A percentile compares a stretch with the other conserved stretches of the same genome.
These are phyloP conservation scores for Rhagoletis pomonella DNA, from an alignment of 1,140 invertebrate genomes.

Conservation along the genomic window DNA sequence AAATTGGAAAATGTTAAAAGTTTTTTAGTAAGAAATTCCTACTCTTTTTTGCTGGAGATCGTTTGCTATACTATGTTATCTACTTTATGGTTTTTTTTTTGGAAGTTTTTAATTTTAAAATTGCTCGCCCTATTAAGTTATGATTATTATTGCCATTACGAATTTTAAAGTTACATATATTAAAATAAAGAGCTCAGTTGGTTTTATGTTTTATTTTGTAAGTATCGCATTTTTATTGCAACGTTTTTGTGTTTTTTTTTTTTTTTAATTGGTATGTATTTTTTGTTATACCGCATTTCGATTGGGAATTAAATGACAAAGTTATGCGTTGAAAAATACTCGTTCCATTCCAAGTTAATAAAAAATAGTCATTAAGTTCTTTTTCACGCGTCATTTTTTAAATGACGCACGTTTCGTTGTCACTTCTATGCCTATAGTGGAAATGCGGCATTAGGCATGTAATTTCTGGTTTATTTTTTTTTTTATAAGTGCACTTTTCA, in stretches of 20 bases:
- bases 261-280: background rate
- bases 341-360: too few species aligned
- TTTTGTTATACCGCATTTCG: background rate
- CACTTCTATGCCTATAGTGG: too few species aligned
- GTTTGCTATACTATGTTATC: conserved; percentile 19
- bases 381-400: too few species aligned
- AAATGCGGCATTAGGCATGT: too few species aligned
- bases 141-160: background rate
- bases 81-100: background rate
- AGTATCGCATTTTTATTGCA: conserved; percentile 33
- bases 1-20: background rate
- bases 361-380: too few species aligned
- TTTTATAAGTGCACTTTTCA: conserved; percentile 49
- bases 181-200: background rate
- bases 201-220: conserved; percentile 18
- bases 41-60: conserved; percentile 39
- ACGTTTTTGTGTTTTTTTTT: too few species aligned
- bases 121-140: background rate
- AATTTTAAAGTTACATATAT: background rate
- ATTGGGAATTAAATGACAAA: too few species aligned
- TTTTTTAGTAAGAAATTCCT: conserved; percentile 22
- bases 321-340: too few species aligned
- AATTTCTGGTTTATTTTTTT: background rate
- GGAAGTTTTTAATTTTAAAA: background rate
- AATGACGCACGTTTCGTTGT: too few species aligned